These are phyloP conservation scores for Osmerus mordax DNA, from an alignment of 2,113 vertebrate species.

Conservation along the genomic window DNA sequence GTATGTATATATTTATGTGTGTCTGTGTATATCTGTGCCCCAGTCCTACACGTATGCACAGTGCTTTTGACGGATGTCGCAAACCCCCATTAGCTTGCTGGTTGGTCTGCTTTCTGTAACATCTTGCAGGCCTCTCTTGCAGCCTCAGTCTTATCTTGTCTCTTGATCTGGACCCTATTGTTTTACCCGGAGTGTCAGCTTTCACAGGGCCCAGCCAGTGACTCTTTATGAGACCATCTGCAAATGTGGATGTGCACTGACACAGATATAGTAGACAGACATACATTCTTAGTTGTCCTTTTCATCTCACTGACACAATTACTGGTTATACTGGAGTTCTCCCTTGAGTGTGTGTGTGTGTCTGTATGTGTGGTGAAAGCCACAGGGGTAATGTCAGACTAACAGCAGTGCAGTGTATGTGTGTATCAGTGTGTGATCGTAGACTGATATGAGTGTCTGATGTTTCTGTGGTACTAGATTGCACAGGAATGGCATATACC, in stretches of 20 bases:
- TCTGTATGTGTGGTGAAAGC: not conserved
- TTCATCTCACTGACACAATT: not conserved
- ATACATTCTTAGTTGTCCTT: not conserved
- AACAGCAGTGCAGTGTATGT: too few species aligned
- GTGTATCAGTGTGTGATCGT: not conserved
- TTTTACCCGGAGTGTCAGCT: slow-evolving; percentile 41
- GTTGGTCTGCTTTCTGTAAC: not conserved
- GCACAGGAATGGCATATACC: too few species aligned
- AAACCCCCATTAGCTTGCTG: too few species aligned
- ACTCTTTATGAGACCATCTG: not conserved
- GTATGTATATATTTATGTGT: slow-evolving; percentile 33
- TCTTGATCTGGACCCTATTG: slow-evolving; percentile 43
- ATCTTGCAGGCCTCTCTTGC: slow-evolving; percentile 11
- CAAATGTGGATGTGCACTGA: slow-evolving; percentile 17
- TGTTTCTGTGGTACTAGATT: not conserved
- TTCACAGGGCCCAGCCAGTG: slow-evolving; percentile 34
- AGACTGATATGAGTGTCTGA: not conserved
- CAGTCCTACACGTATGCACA: not conserved
- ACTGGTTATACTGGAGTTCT: slow-evolving; percentile 4
- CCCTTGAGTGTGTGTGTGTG: not conserved
- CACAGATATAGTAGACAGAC: slow-evolving; percentile 5
- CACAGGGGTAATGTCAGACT: not conserved
- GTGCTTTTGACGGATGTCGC: too few species aligned
- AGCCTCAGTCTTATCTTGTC: slow-evolving; percentile 33
- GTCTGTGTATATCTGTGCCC: not conserved